Conservation (phyloP, 1,140 invertebrate genomes). For the Proctacanthus coquilletti region DNA sequence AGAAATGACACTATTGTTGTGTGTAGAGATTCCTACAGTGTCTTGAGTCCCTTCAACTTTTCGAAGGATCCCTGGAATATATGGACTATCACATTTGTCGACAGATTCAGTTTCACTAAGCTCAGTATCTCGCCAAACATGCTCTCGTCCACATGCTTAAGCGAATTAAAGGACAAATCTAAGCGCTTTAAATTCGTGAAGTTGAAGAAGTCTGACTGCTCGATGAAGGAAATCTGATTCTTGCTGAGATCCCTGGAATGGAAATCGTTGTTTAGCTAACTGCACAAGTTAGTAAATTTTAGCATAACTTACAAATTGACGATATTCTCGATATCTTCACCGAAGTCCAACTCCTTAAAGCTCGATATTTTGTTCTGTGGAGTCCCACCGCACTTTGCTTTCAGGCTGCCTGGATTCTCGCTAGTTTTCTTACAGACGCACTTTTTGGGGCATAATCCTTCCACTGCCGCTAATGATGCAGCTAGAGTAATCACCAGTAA, state of each 20-base stretch:
- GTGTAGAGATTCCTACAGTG: constrained; percentile 45
- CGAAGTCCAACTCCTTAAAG: constrained; percentile 31
- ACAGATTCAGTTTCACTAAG: constrained; percentile 47
- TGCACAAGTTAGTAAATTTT: constrained; percentile 1
- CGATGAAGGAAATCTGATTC: constrained; percentile 59
- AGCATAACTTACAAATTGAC: constrained; percentile 29
- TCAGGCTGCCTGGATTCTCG: constrained; percentile 26
- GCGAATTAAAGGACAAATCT: constrained; percentile 49
- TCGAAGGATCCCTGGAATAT: constrained; percentile 52
- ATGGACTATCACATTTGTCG: constrained; percentile 49
- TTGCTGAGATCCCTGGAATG: constrained; percentile 52
- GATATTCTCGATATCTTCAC: constrained; percentile 29
- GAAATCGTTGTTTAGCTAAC: constrained; percentile 4
- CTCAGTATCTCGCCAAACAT: constrained; percentile 45
- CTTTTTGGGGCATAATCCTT: constrained; percentile 17
- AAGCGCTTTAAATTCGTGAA: constrained; percentile 49
- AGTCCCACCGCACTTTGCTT: constrained; percentile 31
- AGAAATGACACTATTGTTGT: constrained; percentile 5
- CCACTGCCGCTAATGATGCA: too few relatives aligned
- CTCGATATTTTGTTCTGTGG: constrained; percentile 20
- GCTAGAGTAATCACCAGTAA: too few relatives aligned
- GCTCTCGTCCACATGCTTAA: constrained; percentile 42
- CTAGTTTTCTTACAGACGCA: constrained; percentile 21
- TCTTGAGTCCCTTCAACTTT: constrained; percentile 43
- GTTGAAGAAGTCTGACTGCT: constrained; percentile 55